Evolutionary conservation across 2,113 vertebrate species (phyloP).

Genomic region (Nothocercus nigrocapillus): DNA sequence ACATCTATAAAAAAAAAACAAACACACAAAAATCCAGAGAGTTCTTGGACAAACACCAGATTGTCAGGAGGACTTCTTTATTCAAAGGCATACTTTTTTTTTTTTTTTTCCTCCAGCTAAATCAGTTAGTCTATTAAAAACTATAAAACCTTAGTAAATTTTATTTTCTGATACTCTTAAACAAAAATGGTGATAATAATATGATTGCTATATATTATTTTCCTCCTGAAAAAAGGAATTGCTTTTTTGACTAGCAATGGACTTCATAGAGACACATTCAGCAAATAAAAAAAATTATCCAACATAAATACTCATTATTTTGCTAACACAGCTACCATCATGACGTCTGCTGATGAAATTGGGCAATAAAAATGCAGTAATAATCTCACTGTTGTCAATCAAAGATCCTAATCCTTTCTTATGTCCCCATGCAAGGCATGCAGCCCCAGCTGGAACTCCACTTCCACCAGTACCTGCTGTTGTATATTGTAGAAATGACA

Average conservation of each 20-base stretch:
- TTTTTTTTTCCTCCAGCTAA: background rate
- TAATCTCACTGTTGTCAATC: background rate
- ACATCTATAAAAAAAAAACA: background rate
- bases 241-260: background rate
- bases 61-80: background rate
- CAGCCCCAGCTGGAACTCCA: background rate
- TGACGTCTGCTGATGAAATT: background rate
- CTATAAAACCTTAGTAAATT: background rate
- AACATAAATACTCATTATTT: background rate
- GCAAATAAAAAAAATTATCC: background rate
- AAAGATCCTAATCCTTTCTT: background rate
- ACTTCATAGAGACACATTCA: conserved; percentile 2
- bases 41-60: background rate
- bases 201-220: background rate
- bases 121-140: background rate
- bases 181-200: background rate
- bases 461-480: background rate
- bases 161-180: background rate
- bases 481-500: background rate
- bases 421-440: background rate
- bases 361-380: background rate
- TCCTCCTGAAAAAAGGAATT: background rate
- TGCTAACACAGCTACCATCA: background rate
- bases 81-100: background rate
- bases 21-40: background rate